These are phyloP conservation scores for Patella caerulea DNA, from an alignment of 2,888 invertebrate species.

Conservation along the genomic window DNA sequence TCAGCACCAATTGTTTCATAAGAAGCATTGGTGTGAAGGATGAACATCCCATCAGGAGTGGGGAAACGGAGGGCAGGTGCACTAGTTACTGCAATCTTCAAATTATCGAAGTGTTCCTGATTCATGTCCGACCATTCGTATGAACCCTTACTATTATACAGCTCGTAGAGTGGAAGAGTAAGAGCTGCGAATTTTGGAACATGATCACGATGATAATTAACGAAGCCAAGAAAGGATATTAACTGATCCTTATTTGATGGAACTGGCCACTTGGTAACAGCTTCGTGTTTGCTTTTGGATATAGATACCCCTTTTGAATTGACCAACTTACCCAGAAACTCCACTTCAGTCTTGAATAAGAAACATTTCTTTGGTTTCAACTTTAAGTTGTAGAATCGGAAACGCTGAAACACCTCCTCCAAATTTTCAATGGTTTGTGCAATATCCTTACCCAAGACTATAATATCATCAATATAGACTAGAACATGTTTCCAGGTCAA, in stretches of 20 bases:
- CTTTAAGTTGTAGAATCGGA: constrained; percentile 30
- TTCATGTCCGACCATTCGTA: constrained; percentile 15
- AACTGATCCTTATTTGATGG: constrained; percentile 11
- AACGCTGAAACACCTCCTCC: constrained; percentile 28
- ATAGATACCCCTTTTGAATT: constrained; percentile 23
- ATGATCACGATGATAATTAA: neutral
- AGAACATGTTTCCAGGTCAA: constrained; percentile 36
- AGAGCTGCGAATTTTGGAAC: constrained; percentile 30
- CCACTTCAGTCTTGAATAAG: constrained; percentile 15
- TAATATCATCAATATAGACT: constrained; percentile 42
- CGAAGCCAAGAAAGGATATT: constrained; percentile 26
- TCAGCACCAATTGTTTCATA: constrained; percentile 39
- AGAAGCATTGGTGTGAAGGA: constrained; percentile 41
- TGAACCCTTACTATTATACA: constrained; percentile 21
- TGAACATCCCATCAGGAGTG: constrained; percentile 28
- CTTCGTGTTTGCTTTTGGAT: neutral
- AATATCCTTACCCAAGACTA: constrained; percentile 38
- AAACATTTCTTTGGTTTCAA: constrained; percentile 40
- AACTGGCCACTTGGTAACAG: constrained; percentile 30
- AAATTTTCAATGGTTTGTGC: constrained; percentile 33
- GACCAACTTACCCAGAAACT: constrained; percentile 32
- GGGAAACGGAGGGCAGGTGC: constrained; percentile 34
- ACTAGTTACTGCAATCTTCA: constrained; percentile 19
- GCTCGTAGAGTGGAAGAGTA: constrained; percentile 29
- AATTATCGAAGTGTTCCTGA: constrained; percentile 18